Conservation (phyloP, 2,113 vertebrate genomes). For the Motacilla tschutschensis region DNA sequence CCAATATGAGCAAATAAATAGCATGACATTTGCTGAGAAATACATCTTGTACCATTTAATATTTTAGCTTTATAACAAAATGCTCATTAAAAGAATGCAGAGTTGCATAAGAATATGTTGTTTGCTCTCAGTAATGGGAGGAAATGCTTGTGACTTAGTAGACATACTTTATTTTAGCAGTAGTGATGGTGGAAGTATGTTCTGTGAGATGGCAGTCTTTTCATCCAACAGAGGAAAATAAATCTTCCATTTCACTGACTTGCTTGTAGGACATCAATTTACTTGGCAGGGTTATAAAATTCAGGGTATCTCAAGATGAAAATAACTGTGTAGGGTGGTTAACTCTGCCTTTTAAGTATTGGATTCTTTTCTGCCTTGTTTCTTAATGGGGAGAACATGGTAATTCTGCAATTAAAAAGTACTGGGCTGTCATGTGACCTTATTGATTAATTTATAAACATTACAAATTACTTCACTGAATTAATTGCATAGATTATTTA, state of each 20-base stretch:
- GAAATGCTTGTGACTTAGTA: constrained; percentile 5
- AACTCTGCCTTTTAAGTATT: neutral
- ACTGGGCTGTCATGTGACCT: neutral
- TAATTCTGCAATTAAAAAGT: neutral
- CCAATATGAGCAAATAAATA: neutral
- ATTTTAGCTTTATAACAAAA: neutral
- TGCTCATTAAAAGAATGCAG: neutral
- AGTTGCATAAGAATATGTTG: neutral
- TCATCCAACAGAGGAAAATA: neutral
- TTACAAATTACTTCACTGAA: neutral
- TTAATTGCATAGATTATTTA: neutral
- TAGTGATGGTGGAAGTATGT: neutral
- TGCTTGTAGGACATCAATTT: neutral
- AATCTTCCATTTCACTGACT: neutral
- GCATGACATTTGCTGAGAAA: neutral
- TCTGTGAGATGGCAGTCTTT: neutral
- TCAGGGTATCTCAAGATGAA: neutral
- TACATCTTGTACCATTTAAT: neutral
- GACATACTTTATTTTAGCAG: neutral
- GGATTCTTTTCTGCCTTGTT: neutral
- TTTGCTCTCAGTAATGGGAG: neutral
- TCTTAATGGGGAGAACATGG: neutral
- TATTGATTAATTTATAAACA: neutral
- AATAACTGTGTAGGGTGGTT: neutral
- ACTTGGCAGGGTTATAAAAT: neutral